Percentiles rank a stretch among this genome's conserved stretches.
Evolutionary conservation across 2,113 vertebrate species (phyloP).

Genomic region (Pluvialis apricaria): DNA sequence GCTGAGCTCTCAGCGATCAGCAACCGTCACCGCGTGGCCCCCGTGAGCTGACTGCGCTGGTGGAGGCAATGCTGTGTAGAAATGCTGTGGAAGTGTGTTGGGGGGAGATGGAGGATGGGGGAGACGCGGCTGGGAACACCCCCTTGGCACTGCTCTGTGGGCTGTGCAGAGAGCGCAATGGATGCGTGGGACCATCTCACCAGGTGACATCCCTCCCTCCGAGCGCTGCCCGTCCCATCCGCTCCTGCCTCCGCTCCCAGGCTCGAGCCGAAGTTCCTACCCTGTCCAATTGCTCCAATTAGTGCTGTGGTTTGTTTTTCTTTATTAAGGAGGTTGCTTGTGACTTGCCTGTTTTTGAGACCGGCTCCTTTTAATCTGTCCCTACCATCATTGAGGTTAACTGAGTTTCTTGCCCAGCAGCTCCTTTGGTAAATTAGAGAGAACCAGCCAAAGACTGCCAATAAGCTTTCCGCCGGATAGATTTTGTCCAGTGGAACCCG

Average conservation of each 20-base stretch:
- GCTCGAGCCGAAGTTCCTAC: background rate
- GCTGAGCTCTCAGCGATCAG: background rate
- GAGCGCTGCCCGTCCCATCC: fast-evolving
- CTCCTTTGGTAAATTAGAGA: slow-evolving; percentile 33
- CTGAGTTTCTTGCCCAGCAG: slow-evolving; percentile 34
- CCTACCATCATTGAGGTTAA: background rate
- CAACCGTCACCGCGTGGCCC: background rate
- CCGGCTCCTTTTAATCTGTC: background rate
- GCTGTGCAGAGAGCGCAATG: fast-evolving
- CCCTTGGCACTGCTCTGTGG: background rate
- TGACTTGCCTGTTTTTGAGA: background rate
- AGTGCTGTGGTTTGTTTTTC: background rate
- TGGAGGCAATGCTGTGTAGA: background rate
- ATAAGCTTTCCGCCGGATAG: background rate
- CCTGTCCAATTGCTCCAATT: background rate
- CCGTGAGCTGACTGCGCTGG: fast-evolving
- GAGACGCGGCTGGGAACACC: background rate
- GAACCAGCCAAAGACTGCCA: background rate
- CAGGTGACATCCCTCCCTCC: background rate
- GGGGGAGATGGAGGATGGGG: background rate
- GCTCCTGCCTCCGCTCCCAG: background rate
- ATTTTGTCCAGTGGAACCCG: background rate
- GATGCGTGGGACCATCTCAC: background rate
- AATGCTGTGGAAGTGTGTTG: background rate
- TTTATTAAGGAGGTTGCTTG: background rate